These are phyloP conservation scores for Sebastolobus altivelis DNA, from an alignment of 2,797 vertebrate species.

Conservation along the genomic window DNA sequence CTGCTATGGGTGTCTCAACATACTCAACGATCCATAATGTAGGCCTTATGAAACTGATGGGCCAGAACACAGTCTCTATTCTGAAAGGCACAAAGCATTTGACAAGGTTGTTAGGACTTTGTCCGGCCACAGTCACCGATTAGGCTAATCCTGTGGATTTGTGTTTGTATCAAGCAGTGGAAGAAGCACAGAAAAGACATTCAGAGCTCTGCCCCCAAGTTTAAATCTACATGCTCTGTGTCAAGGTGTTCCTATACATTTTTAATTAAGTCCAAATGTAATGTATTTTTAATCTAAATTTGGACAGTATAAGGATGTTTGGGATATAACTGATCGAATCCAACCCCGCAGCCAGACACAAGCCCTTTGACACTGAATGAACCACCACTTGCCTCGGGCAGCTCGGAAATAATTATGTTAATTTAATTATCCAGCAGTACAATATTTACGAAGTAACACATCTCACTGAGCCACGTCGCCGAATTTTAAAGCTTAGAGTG, in stretches of 20 bases:
- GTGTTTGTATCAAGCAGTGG: conserved; percentile 32
- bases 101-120: conserved; percentile 85
- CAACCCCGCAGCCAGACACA: conserved; percentile 69
- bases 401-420: conserved; percentile 66
- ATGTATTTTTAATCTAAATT: conserved; percentile 33
- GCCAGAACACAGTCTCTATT: conserved; percentile 85
- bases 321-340: conserved; percentile 60
- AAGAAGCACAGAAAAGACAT: conserved; percentile 10
- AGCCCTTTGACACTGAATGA: conserved; percentile 68
- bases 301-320: conserved; percentile 39
- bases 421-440: conserved; percentile 66
- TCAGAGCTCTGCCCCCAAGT: not conserved
- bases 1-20: conserved; percentile 79
- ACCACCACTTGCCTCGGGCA: conserved; percentile 57
- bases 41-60: conserved; percentile 86
- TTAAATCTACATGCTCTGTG: conserved; percentile 17
- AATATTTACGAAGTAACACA: conserved; percentile 59
- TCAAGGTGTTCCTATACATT: conserved; percentile 6
- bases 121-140: conserved; percentile 70
- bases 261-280: conserved; percentile 14
- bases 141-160: conserved; percentile 70
- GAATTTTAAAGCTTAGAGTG: conserved; percentile 38
- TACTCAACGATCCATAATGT: conserved; percentile 83
- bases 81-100: conserved; percentile 83
- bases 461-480: conserved; percentile 29